A percentile compares a stretch with the other conserved stretches of the same genome.
Conservation (phyloP, 2,113 vertebrate species). For the Sphyrna mokarran region DNA sequence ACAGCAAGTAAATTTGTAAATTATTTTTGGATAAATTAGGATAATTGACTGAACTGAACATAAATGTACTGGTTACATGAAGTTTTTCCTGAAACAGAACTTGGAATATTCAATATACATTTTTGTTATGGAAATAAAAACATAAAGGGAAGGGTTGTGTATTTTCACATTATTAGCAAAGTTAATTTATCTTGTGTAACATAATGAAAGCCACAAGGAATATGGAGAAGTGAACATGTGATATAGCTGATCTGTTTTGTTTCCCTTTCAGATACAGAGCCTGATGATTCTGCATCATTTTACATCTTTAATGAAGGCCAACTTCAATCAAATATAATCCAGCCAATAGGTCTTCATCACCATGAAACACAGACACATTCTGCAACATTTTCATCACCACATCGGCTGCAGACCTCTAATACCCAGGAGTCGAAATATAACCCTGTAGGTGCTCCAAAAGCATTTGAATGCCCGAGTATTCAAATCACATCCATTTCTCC, state of each 20-base stretch:
- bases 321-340: slow-evolving; percentile 74
- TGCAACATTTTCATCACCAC: slow-evolving; percentile 69
- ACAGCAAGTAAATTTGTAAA: neutral
- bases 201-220: neutral
- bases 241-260: slow-evolving; percentile 26
- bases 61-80: neutral
- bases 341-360: slow-evolving; percentile 73
- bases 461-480: slow-evolving; percentile 95
- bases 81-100: neutral
- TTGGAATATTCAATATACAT: neutral
- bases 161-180: neutral
- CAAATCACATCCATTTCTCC: slow-evolving; percentile 98
- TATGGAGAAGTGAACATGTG: neutral
- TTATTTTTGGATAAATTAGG: neutral
- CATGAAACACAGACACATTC: slow-evolving; percentile 80
- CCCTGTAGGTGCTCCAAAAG: slow-evolving; percentile 74
- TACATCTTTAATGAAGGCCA: slow-evolving; percentile 92
- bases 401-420: slow-evolving; percentile 69
- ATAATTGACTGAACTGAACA: neutral
- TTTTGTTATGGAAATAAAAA: neutral
- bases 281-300: slow-evolving; percentile 88
- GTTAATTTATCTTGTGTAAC: neutral
- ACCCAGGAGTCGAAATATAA: slow-evolving; percentile 73
- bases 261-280: slow-evolving; percentile 72
- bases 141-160: neutral